Conservation (phyloP, 30 jellyfish, hydroid and myxozoan species). For the Aurelia sp. region DNA sequence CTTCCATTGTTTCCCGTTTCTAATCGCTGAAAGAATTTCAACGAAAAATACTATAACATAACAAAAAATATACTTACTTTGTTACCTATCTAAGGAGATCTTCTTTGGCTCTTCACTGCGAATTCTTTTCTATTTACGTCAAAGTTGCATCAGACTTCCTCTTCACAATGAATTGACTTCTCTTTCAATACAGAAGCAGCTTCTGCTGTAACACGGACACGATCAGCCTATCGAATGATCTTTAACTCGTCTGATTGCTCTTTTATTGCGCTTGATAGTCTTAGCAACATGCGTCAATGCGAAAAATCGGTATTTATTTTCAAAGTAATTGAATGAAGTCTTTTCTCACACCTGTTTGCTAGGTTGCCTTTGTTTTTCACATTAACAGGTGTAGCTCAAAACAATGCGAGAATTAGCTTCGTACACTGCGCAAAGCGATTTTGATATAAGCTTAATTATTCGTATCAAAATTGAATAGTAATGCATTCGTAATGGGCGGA, state of each 20-base stretch:
- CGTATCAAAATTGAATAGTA: not conserved
- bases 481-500: not conserved
- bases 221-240: constrained; percentile 27
- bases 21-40: too few species aligned
- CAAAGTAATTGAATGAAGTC: constrained; percentile 39
- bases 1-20: too few species aligned
- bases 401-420: constrained; percentile 25
- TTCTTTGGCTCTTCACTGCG: not conserved
- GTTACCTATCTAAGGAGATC: too few species aligned
- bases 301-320: constrained; percentile 41
- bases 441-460: constrained; percentile 24
- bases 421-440: constrained; percentile 26
- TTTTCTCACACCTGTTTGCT: constrained; percentile 55
- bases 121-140: not conserved
- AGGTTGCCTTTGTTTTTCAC: constrained; percentile 29
- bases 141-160: not conserved
- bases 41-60: too few species aligned
- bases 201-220: not conserved
- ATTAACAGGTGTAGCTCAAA: constrained; percentile 57
- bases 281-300: constrained; percentile 75
- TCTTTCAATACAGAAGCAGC: not conserved
- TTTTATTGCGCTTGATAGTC: constrained; percentile 43
- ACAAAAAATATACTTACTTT: too few species aligned
- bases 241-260: constrained; percentile 39
- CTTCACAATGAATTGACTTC: not conserved